Base-by-base conservation (phyloP, 2,888 invertebrate genomes). In the Sipha maydis region DNA sequence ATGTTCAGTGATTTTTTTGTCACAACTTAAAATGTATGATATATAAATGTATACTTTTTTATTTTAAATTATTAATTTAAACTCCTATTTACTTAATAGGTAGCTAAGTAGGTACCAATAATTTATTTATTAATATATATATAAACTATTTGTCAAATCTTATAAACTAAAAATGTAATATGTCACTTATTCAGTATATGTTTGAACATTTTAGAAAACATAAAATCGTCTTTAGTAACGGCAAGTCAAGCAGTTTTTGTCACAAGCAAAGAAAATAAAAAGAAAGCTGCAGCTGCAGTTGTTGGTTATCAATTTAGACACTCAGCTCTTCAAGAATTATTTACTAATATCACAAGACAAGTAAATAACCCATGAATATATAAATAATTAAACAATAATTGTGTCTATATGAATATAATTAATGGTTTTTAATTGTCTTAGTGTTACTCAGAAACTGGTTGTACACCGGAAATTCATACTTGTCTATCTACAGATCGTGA, bases 401-500 rank as follows among this genome's bases (percentile, higher is more conserved):
- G 25, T 31, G 21, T 54, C 34, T 25, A 28, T 78, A 69, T 54
- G 48, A 83, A 25, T 75, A 25, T 19, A 28, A 19, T 1, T 1
- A 3, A 76, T 34, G 17, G 41, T 34, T 14, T 84, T 69, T 76
- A 48, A 61, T 89, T 79, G 8, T 89, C 48, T 2, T 41, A 83
- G 82, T 89, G 82, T 82, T 89, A 69, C 34, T 38, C 88, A 34
- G 83, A 89, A 83, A 83, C 31, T 25, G 31, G 82, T 21, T 89
- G 90, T 85, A 77, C 54, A 25, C 83, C 75, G 3, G n/a, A 25
- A 67, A 88, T 90, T 38, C 89, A 90, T 67, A 91, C 91, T 3
- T 97, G 97, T 91, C 96, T 96, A n/a, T 96, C 96, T 19, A 96
- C 96, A 90, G 96, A 96, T 90, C 92, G 97, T 48, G 97, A 97